Conservation (phyloP, 2,797 vertebrate genomes). For the Epinephelus malabaricus region DNA sequence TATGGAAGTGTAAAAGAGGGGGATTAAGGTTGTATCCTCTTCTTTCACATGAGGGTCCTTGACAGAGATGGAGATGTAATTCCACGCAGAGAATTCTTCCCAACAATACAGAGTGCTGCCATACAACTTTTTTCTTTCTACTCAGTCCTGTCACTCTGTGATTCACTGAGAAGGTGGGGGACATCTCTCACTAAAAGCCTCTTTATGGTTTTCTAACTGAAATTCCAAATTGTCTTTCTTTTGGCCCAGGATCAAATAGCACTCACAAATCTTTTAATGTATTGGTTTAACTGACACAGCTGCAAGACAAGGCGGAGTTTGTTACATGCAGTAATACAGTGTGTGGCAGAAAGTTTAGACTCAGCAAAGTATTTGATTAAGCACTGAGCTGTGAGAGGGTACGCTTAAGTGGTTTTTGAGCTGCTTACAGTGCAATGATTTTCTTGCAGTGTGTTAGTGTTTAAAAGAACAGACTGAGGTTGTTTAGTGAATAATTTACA, state of each 20-base stretch:
- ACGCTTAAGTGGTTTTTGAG: slow-evolving; percentile 10
- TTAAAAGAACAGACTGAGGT: slow-evolving; percentile 9
- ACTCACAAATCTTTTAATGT: not conserved
- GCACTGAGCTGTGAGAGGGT: not conserved
- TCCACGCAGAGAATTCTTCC: slow-evolving; percentile 25
- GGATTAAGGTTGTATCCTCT: slow-evolving; percentile 38
- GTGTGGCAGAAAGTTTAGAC: slow-evolving; percentile 17
- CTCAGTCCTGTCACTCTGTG: slow-evolving; percentile 12
- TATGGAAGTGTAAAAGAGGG: slow-evolving; percentile 24
- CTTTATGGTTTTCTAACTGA: not conserved
- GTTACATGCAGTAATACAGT: not conserved
- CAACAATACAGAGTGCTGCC: slow-evolving; percentile 44
- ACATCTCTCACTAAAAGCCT: slow-evolving; percentile 13
- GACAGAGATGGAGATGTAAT: slow-evolving; percentile 23
- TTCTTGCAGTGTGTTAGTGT: not conserved
- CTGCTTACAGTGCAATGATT: slow-evolving; percentile 15
- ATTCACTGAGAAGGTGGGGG: slow-evolving; percentile 1
- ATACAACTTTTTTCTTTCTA: slow-evolving; percentile 22
- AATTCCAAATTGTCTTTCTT: slow-evolving; percentile 16
- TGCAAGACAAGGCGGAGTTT: not conserved
- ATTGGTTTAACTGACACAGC: slow-evolving; percentile 9
- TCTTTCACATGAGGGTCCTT: slow-evolving; percentile 44
- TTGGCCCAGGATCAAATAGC: not conserved
- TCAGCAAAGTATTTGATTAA: slow-evolving; percentile 19
- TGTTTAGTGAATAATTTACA: not conserved